Base-by-base conservation (phyloP, 30 jellyfish, hydroid and myxozoan genomes). In the Aurelia sp. region DNA sequence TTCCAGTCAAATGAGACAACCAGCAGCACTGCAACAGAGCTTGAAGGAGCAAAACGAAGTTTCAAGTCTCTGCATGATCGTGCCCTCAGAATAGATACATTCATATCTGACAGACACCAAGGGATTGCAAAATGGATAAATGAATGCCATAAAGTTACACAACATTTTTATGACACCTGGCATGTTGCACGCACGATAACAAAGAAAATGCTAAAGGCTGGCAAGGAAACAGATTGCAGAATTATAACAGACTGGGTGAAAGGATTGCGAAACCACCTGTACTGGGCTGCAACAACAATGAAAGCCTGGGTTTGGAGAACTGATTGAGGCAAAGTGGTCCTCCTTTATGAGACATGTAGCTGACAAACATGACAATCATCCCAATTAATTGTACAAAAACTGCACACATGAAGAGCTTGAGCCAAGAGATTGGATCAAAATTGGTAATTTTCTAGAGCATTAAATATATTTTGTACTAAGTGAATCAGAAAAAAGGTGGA, bases 391-490 rank as follows among this genome's bases (percentile, higher is more conserved):
- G 31, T 74, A 47, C 71, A 74, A 74, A 74, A 74, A 52, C 16
- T 74, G 85, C 41, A 53, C 70, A 74, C 85, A 74, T 74, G 71
- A 35, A 9, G 67, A 74, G 67, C 69, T 74, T 17, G 67, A 53
- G 85, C 70, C 70, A 27, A 50, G 85, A 31, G 24, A 74, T 74
- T 74, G 85, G 85, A 74, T 74, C 71, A 74, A 74, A 74, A 74
- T 30, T 74, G 85, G 75, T 74, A 74, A 68, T 10, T 68, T 55
- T 19, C n/a, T 30, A 68, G 9, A 68, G 35, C 80, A 68, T 18
- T 55, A 68, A n/a, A n/a, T n/a, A n/a, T n/a, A n/a, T n/a, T n/a
- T n/a, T n/a, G n/a, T n/a, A n/a, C n/a, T n/a, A n/a, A n/a, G n/a
- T n/a, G n/a, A n/a, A n/a, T n/a, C n/a, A n/a, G n/a, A n/a, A n/a